Conservation (phyloP, 2,888 invertebrate genomes). For the Clepsis dumicolana region DNA sequence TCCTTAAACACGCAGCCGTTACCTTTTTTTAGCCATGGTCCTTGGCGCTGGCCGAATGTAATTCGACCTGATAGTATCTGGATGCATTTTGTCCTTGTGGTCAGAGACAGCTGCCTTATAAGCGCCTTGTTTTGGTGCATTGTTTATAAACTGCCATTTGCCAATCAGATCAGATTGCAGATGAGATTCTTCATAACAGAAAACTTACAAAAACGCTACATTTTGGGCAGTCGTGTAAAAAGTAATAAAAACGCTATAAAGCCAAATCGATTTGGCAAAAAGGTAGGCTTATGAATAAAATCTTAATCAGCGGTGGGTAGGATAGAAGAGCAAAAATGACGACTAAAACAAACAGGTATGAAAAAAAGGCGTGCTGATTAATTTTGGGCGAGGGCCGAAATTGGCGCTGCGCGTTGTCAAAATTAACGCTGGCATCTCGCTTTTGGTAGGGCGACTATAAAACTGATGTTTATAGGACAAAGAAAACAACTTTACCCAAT, state of each 20-base stretch:
- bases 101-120: conserved; percentile 81
- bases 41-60: conserved; percentile 73
- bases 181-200: conserved; percentile 29
- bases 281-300: conserved; percentile 80
- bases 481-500: not conserved
- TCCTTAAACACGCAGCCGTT: conserved; percentile 60
- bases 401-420: conserved; percentile 74
- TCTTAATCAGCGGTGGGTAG: conserved; percentile 79
- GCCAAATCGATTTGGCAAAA: conserved; percentile 55
- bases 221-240: conserved; percentile 23
- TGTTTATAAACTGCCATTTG: conserved; percentile 67
- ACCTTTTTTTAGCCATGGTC: conserved; percentile 58
- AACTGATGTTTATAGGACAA: not conserved
- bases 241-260: conserved; percentile 25
- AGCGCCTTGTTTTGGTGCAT: conserved; percentile 68
- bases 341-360: conserved; percentile 79
- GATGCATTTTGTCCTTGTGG: conserved; percentile 80
- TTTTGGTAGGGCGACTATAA: conserved; percentile 58
- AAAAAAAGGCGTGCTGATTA: conserved; percentile 82
- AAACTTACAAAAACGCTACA: conserved; percentile 1
- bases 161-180: conserved; percentile 39
- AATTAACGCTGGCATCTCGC: conserved; percentile 69
- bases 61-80: conserved; percentile 84
- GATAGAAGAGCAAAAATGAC: conserved; percentile 67
- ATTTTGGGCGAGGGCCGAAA: conserved; percentile 73